Evolutionary conservation across 1,140 invertebrate genomes (phyloP).

Genomic region (Cherax destructor): DNA sequence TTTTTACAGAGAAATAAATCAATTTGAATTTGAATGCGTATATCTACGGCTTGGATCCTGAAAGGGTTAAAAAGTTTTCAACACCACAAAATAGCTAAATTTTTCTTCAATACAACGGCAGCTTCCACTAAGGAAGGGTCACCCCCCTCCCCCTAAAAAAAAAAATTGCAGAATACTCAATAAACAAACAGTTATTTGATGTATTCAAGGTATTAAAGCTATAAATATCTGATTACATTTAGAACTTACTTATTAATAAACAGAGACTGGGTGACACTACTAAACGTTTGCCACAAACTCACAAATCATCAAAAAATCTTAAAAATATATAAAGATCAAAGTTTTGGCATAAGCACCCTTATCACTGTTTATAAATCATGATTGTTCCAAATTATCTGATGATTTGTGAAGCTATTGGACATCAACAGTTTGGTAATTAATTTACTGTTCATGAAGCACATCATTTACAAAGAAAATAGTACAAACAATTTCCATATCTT

Average conservation of each 20-base stretch:
- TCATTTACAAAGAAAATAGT: slow-evolving; percentile 20
- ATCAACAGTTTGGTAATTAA: slow-evolving; percentile 17
- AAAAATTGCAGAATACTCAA: too few species aligned
- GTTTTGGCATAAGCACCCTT: slow-evolving; percentile 48
- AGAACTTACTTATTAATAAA: not conserved
- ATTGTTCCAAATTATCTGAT: slow-evolving; percentile 23
- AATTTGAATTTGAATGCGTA: too few species aligned
- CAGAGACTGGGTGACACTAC: not conserved
- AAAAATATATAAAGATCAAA: not conserved
- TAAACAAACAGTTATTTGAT: too few species aligned
- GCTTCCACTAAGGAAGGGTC: too few species aligned
- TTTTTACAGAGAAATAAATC: too few species aligned
- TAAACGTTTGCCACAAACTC: slow-evolving; percentile 40
- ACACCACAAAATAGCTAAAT: too few species aligned
- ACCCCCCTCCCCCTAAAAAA: too few species aligned
- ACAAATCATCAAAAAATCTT: slow-evolving; percentile 47
- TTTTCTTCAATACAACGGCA: too few species aligned
- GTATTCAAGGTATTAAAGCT: too few species aligned
- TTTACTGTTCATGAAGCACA: slow-evolving; percentile 40
- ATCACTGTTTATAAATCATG: not conserved
- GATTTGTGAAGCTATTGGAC: slow-evolving; percentile 47
- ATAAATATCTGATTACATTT: too few species aligned
- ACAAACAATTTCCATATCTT: slow-evolving; percentile 19
- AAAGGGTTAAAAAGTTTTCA: too few species aligned
- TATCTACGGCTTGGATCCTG: too few species aligned